Evolutionary conservation across 2,888 invertebrate genomes (phyloP), one percentile per base, ranked within the genome.

Genomic region (Eurytoma adleriae): DNA sequence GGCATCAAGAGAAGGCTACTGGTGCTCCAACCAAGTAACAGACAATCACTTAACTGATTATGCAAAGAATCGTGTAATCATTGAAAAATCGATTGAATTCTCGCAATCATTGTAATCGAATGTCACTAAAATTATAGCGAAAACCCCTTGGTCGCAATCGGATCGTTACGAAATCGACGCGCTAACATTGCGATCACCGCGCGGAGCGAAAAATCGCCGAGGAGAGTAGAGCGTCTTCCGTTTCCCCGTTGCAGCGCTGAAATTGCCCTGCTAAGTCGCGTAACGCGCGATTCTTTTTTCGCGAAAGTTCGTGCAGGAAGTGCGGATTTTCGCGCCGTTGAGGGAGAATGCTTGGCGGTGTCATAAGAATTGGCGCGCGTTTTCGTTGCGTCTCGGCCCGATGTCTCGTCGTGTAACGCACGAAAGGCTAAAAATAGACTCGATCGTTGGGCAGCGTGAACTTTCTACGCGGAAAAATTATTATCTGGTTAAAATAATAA

Each of bases 211-310:
- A 50, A 20, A 12, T 20, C 20, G 12, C n/a, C n/a, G n/a, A 4
- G 20, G 20, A 57, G 7, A 18, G 7, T 2, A 16, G 57, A 5
- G 57, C 18, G 57, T 57, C 57, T 57, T 57, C 57, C 18, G 57
- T 57, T 57, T 57, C 57, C 57, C 18, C 16, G 10, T 5, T 16
- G 14, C 14, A 10, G 18, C 18, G 18, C 57, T 57, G 20, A 57
- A 57, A 57, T 57, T 57, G 57, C 18, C 18, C 18, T 18, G n/a
- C 18, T 57, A 18, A 24, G 13, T 20, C 59, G 24, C 24, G 18
- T 59, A 59, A 59, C 24, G 59, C 24, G 18, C 1, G 57, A 57
- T 57, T 57, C 18, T 57, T 59, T 57, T 59, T 59, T 59, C 59
- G 59, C 13, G 59, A 59, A 59, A 59, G 59, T 59, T 13, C 7